A percentile compares a stretch with the other conserved stretches of the same genome.
These are phyloP conservation scores for Smittia aterrima DNA, from an alignment of 2,888 invertebrate species.

Conservation along the genomic window DNA sequence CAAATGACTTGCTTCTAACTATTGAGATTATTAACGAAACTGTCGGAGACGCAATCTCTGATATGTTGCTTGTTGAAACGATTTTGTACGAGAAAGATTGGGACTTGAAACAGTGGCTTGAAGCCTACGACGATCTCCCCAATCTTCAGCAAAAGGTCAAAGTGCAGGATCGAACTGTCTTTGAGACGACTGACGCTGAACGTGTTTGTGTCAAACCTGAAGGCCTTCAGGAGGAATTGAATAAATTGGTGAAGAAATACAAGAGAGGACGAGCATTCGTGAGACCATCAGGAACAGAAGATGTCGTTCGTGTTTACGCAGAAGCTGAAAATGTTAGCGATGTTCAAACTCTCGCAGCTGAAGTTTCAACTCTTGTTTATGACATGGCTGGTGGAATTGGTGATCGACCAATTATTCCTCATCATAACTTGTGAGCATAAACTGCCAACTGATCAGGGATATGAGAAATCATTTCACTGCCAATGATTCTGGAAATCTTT, in stretches of 20 bases:
- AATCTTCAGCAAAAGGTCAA: conserved; percentile 84
- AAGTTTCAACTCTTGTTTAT: conserved; percentile 74
- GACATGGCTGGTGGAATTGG: conserved; percentile 79
- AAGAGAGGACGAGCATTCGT: conserved; percentile 82
- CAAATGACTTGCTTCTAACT: conserved; percentile 63
- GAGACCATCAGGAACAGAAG: conserved; percentile 96
- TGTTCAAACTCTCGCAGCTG: conserved; percentile 69
- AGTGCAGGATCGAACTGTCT: conserved; percentile 80
- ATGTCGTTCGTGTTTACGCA: conserved; percentile 92
- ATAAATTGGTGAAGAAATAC: conserved; percentile 68
- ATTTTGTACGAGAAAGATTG: conserved; percentile 80
- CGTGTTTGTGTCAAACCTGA: conserved; percentile 74
- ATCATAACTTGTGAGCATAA: conserved; percentile 13
- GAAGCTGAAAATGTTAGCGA: conserved; percentile 78
- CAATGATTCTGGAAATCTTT: neutral
- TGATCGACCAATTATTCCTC: conserved; percentile 56
- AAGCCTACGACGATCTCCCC: conserved; percentile 80
- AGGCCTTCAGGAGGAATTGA: conserved; percentile 79
- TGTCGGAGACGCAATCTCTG: conserved; percentile 96
- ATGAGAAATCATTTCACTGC: conserved; percentile 15
- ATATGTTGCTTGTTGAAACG: conserved; percentile 89
- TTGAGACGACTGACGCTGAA: conserved; percentile 87
- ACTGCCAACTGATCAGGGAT: neutral
- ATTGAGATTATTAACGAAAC: conserved; percentile 90
- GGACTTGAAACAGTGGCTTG: conserved; percentile 76